Evolutionary conservation across 2,797 vertebrate genomes (phyloP).

Genomic region (Scyliorhinus canicula): DNA sequence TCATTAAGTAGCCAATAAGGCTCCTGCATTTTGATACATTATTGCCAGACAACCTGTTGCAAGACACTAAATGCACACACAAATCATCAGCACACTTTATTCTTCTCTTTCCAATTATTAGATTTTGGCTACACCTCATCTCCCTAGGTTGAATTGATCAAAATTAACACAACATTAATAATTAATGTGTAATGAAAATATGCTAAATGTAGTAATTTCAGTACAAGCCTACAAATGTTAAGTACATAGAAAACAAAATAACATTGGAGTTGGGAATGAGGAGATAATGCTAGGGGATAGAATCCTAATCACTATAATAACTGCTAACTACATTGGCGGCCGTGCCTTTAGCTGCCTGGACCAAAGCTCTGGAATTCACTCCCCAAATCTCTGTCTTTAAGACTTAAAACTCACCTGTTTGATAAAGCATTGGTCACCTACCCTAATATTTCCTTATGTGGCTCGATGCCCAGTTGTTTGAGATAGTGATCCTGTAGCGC

Average conservation of each 20-base stretch:
- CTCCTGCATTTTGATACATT: not conserved
- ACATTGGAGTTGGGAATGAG: not conserved
- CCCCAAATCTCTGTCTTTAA: not conserved
- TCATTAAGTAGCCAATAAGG: not conserved
- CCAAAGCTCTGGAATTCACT: not conserved
- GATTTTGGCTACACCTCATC: not conserved
- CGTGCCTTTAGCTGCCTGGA: not conserved
- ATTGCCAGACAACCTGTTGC: not conserved
- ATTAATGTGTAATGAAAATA: not conserved
- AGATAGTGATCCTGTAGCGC: not conserved
- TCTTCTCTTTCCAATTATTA: not conserved
- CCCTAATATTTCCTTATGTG: not conserved
- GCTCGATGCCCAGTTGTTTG: not conserved
- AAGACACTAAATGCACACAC: not conserved
- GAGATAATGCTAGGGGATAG: slow-evolving; percentile 23
- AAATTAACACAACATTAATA: slow-evolving; percentile 20
- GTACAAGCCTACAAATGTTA: not conserved
- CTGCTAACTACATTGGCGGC: not conserved
- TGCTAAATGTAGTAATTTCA: slow-evolving; percentile 5
- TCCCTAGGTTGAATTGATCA: slow-evolving; percentile 20
- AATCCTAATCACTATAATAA: slow-evolving; percentile 25
- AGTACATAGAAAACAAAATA: not conserved
- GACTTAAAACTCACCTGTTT: not conserved
- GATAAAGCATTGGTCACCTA: not conserved
- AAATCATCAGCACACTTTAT: not conserved